Evolutionary conservation across 2,888 invertebrate genomes (phyloP).

Genomic region (Sarcophaga variegata): DNA sequence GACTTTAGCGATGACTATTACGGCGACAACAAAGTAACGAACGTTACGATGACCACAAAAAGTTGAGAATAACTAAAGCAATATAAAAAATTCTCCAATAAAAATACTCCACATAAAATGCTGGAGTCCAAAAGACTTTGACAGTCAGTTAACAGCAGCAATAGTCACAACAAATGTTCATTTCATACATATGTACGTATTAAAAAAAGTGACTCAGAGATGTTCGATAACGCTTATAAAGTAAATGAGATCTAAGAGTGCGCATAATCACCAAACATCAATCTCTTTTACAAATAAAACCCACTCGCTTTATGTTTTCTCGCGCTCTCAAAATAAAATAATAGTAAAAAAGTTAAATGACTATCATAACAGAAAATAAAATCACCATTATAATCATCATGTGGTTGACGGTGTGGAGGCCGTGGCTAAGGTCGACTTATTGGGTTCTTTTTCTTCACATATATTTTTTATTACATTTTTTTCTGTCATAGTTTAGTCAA

Average conservation of each 20-base stretch:
- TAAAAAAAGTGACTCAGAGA: slow-evolving; percentile 59
- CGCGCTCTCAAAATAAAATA: slow-evolving; percentile 21
- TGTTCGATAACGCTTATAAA: slow-evolving; percentile 41
- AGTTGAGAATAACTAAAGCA: slow-evolving; percentile 63
- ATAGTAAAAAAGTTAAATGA: not conserved
- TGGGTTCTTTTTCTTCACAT: slow-evolving; percentile 20
- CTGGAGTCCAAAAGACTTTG: slow-evolving; percentile 54
- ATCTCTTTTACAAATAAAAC: slow-evolving; percentile 11
- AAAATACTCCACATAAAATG: slow-evolving; percentile 53
- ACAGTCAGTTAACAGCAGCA: slow-evolving; percentile 29
- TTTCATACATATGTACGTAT: slow-evolving; percentile 32
- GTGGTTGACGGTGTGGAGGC: slow-evolving; percentile 59
- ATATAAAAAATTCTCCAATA: slow-evolving; percentile 58
- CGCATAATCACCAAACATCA: slow-evolving; percentile 51
- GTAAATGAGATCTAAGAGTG: slow-evolving; percentile 36
- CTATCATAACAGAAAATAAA: not conserved
- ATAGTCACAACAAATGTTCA: slow-evolving; percentile 61
- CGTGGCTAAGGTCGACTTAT: slow-evolving; percentile 66
- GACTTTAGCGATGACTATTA: slow-evolving; percentile 59
- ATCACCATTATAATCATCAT: slow-evolving; percentile 28
- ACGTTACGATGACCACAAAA: slow-evolving; percentile 67
- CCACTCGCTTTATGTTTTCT: not conserved
- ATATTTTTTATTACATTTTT: slow-evolving; percentile 24
- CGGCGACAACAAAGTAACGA: slow-evolving; percentile 63
- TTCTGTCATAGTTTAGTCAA: slow-evolving; percentile 26